These are phyloP conservation scores for Nansenia antarctica DNA, from an alignment of 2,113 vertebrate genomes.

Conservation along the genomic window DNA sequence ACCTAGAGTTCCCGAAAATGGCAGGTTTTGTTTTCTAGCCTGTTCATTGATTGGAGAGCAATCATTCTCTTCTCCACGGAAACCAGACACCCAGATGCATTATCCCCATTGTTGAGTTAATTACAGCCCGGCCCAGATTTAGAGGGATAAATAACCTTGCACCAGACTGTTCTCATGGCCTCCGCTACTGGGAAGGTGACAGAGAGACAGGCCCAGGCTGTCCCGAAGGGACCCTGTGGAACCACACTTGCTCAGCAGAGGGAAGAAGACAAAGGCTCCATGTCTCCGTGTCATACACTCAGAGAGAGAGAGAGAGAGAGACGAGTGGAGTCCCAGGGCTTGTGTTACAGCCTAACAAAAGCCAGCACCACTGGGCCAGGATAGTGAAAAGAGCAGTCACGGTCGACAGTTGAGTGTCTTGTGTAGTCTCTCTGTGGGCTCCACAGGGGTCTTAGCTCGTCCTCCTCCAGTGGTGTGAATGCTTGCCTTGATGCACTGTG, in stretches of 20 bases:
- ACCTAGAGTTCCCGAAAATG: conserved; percentile 47
- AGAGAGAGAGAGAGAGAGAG: background rate
- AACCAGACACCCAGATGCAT: conserved; percentile 56
- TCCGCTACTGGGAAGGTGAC: conserved; percentile 33
- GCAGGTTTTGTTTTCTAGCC: conserved; percentile 56
- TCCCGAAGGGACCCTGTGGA: conserved; percentile 47
- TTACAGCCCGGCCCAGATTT: conserved; percentile 51
- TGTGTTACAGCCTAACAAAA: conserved; percentile 51
- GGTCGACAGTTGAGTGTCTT: background rate
- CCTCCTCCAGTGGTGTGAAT: too few species aligned
- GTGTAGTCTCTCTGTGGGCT: background rate
- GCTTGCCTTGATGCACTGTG: too few species aligned
- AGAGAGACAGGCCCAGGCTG: conserved; percentile 2
- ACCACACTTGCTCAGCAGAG: conserved; percentile 4
- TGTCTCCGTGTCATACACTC: conserved; percentile 21
- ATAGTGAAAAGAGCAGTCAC: conserved; percentile 6
- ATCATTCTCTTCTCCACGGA: conserved; percentile 49
- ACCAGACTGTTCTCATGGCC: conserved; percentile 29
- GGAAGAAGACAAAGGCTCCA: conserved; percentile 13
- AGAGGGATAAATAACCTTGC: conserved; percentile 48
- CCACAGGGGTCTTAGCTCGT: too few species aligned
- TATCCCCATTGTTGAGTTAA: conserved; percentile 62
- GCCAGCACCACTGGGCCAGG: conserved; percentile 11
- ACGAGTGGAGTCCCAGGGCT: conserved; percentile 26
- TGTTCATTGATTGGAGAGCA: conserved; percentile 43